Evolutionary conservation across 1,140 invertebrate genomes (phyloP).

Genomic region (Wiebesia pumilae): DNA sequence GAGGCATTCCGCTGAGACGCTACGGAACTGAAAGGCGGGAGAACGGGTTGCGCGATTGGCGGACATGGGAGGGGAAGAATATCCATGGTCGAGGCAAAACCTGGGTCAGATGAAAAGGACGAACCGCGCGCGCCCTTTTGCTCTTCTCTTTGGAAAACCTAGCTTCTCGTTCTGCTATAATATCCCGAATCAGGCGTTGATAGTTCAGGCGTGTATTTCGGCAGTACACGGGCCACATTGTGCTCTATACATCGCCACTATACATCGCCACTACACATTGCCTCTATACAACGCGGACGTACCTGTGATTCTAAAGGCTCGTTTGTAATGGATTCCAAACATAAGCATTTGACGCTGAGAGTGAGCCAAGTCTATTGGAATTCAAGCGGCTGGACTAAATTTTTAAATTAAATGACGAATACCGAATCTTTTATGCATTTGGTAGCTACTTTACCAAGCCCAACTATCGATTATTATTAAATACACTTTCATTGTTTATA

Average conservation of each 20-base stretch:
- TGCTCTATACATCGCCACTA: not conserved
- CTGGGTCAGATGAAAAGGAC: slow-evolving; percentile 22
- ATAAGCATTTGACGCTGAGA: not conserved
- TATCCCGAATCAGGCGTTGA: slow-evolving; percentile 56
- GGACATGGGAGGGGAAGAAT: too few species aligned
- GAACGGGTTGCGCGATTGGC: not conserved
- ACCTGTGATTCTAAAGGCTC: not conserved
- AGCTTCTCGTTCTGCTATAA: slow-evolving; percentile 56
- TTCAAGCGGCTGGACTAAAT: not conserved
- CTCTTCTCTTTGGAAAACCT: slow-evolving; percentile 56
- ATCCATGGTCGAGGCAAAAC: not conserved
- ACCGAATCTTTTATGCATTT: not conserved
- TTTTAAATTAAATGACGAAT: not conserved
- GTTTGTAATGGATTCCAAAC: not conserved
- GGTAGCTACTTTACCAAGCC: too few species aligned
- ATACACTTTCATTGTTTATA: too few species aligned
- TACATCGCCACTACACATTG: not conserved
- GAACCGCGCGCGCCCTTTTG: slow-evolving; percentile 54
- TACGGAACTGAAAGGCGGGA: not conserved
- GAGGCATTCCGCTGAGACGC: not conserved
- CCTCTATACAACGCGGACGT: not conserved
- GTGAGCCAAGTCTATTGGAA: not conserved
- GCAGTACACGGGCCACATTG: not conserved
- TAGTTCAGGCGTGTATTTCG: not conserved
- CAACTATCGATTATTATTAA: too few species aligned